A percentile compares a stretch with the other conserved stretches of the same genome.
Conservation (phyloP, 2,797 vertebrate genomes). For the Characodon lateralis region DNA sequence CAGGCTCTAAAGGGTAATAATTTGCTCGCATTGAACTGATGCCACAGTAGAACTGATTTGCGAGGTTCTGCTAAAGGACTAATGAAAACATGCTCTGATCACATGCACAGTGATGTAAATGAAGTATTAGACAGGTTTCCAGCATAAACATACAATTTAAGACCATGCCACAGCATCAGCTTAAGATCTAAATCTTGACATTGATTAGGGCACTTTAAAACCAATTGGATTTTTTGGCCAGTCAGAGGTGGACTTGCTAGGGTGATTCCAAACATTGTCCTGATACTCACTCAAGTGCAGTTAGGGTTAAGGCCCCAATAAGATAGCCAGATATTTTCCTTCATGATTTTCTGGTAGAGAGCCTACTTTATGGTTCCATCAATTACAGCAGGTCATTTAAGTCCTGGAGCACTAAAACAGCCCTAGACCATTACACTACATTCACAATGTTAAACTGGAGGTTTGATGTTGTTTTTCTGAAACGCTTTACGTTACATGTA, state of each 20-base stretch:
- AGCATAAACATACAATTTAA: not conserved
- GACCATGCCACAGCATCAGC: not conserved
- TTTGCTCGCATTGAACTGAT: constrained; percentile 1
- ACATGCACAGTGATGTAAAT: too few species aligned
- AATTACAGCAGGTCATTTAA: not conserved
- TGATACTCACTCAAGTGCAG: not conserved
- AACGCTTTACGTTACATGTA: not conserved
- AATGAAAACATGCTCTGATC: not conserved
- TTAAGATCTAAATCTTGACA: not conserved
- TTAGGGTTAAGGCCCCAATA: not conserved
- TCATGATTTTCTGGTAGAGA: not conserved
- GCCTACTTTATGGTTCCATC: not conserved
- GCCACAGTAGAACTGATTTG: constrained; percentile 1
- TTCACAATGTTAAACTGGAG: not conserved
- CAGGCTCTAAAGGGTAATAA: not conserved
- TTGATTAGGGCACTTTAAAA: not conserved
- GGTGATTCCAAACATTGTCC: not conserved
- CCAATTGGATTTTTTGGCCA: not conserved
- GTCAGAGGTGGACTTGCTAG: not conserved
- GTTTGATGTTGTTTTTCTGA: not conserved
- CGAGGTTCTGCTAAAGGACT: not conserved
- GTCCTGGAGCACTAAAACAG: not conserved
- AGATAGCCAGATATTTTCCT: not conserved
- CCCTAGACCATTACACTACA: too few species aligned
- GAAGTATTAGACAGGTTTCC: not conserved